Base-by-base conservation (phyloP, 1,140 invertebrate species). In the Physella acuta region DNA sequence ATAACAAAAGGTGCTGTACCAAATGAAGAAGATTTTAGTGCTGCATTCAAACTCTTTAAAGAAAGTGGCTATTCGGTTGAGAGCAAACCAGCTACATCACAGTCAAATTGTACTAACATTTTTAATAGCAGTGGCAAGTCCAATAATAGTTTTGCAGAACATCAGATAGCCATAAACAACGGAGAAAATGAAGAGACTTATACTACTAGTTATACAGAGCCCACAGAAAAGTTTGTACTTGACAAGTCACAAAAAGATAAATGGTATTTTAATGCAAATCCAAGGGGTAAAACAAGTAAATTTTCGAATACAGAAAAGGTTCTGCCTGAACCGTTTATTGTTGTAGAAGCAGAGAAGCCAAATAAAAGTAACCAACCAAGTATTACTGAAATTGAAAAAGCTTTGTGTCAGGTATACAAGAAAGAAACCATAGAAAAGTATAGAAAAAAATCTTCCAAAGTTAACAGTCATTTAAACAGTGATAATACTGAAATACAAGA, bases 371-470 rank as follows among this genome's bases (percentile, higher is more conserved):
- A 58, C 16, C 28, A 33, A 16, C 31, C 26, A 16, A 26, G 36
- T 24, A 17, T 56, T 24, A 36, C 17, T 53, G 55, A 71, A 55
- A 53, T 44, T 49, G 56, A 52, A 30, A 30, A 61, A 58, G 63
- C 16, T 24, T 39, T 61, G 8, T 33, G 20, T 26, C 37, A 71
- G 34, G 51, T 67, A 33, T 61, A 53, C 58, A 60, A n/a, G n/a
- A 60, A 67, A 33, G 55, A 61, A 58, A 64, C 52, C 16, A 67
- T 44, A 24, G 30, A 61, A 61, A 61, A 61, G n/a, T 53, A 36
- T 49, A 63, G 62, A 0, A 61, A 53, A 67, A 51, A 52, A 20
- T 26, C 24, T 37, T 28, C 55, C 20, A 33, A 61, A 24, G n/a
- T n/a, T n/a, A n/a, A n/a, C n/a, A 5, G 11, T 14, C 53, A 36